Evolutionary conservation across 2,113 vertebrate genomes (phyloP).

Genomic region (Clarias magur): DNA sequence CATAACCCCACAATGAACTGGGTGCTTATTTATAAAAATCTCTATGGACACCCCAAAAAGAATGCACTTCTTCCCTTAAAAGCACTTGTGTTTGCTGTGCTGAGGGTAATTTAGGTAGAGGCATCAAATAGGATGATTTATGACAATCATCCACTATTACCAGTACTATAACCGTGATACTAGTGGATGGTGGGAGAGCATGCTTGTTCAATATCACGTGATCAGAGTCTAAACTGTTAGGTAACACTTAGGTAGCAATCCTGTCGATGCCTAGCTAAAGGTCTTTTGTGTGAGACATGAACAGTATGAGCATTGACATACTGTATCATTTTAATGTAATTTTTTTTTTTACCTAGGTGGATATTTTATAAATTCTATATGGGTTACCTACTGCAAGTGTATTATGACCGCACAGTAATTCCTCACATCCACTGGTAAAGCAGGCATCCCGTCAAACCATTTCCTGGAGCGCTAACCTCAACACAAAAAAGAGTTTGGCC

Average conservation of each 20-base stretch:
- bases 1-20: not conserved
- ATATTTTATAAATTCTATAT: not conserved
- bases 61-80: not conserved
- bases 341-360: not conserved
- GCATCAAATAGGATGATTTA: not conserved
- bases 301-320: not conserved
- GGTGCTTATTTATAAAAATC: not conserved
- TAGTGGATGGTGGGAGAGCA: not conserved
- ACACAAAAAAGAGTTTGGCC: no score
- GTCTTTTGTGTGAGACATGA: not conserved
- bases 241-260: not conserved
- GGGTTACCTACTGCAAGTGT: not conserved
- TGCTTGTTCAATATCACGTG: not conserved
- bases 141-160: not conserved
- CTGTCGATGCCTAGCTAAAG: not conserved
- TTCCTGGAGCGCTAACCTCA: not conserved
- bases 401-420: not conserved
- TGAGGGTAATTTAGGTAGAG: conserved; percentile 6
- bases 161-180: not conserved
- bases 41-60: not conserved
- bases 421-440: not conserved
- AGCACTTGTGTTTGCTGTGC: not conserved
- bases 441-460: not conserved
- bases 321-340: not conserved
- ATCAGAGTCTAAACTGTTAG: not conserved